A percentile compares a stretch with the other conserved stretches of the same genome.
Conservation (phyloP, 2,888 invertebrate genomes). For the Apotomis capreana region DNA sequence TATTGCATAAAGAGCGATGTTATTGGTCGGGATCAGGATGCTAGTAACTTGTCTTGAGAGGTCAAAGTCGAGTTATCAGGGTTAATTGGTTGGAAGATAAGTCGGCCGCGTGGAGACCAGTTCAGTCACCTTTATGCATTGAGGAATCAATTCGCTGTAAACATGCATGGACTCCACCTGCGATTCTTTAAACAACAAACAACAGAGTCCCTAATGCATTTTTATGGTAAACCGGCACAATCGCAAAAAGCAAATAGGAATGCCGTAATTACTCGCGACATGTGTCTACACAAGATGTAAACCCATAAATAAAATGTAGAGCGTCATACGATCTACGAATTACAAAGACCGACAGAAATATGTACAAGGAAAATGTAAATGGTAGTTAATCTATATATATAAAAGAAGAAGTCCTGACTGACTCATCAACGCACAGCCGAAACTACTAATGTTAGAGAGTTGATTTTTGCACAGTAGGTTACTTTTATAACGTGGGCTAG, state of each 20-base stretch:
- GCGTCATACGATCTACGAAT: not conserved
- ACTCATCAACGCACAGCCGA: no score
- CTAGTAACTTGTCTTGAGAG: conserved; percentile 29
- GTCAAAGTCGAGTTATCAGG: conserved; percentile 35
- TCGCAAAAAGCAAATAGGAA: no score
- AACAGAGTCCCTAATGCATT: no score
- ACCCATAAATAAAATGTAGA: not conserved
- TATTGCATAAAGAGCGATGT: conserved; percentile 32
- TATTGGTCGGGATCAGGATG: conserved; percentile 23
- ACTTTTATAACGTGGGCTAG: no score
- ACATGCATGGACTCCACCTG: not conserved
- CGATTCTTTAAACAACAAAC: not conserved
- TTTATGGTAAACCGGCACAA: no score
- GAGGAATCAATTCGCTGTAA: conserved; percentile 1
- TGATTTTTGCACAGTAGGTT: no score
- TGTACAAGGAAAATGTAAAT: no score
- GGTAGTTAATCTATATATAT: no score
- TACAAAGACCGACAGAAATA: no score
- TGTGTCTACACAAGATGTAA: not conserved
- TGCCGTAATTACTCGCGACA: no score
- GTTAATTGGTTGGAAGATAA: conserved; percentile 36
- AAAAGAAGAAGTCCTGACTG: no score
- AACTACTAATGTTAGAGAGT: no score
- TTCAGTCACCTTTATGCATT: conserved; percentile 30
- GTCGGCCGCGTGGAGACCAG: not conserved